Percentiles rank a stretch among this genome's conserved stretches.
phyloP scores from a whole-genome alignment of 92 coral and sea anemone species.

The Isaurus tuberculatus region DNA sequence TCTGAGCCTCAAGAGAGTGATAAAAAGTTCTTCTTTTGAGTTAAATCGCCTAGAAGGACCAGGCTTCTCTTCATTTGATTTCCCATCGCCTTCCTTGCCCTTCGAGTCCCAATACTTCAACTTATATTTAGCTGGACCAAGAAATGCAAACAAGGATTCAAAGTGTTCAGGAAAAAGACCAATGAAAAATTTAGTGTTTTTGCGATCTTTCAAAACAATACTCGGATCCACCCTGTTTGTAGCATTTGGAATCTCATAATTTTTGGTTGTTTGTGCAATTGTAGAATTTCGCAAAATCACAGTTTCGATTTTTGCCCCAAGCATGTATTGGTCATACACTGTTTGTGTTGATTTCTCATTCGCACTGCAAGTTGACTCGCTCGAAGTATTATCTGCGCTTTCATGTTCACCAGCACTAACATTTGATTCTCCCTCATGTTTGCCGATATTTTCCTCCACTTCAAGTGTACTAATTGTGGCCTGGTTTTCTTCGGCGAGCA shows the following conservation, averaged over 20 bases:
- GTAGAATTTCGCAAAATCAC: slow-evolving; percentile 35
- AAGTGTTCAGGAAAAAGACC: slow-evolving; percentile 49
- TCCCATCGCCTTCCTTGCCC: slow-evolving; percentile 17
- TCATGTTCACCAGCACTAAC: slow-evolving; percentile 25
- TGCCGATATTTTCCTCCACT: slow-evolving; percentile 2
- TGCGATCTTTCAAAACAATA: slow-evolving; percentile 11
- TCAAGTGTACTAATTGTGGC: background rate
- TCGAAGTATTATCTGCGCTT: slow-evolving; percentile 11
- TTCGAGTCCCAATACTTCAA: slow-evolving; percentile 23
- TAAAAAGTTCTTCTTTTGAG: slow-evolving; percentile 25
- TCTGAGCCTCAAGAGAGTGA: slow-evolving; percentile 28
- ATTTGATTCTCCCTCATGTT: slow-evolving; percentile 18
- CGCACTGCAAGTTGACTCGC: slow-evolving; percentile 30
- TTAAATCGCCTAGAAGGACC: slow-evolving; percentile 30
- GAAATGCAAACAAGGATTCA: slow-evolving; percentile 27
- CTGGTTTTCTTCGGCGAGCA: slow-evolving; percentile 1
- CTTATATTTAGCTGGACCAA: slow-evolving; percentile 32
- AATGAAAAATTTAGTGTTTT: slow-evolving; percentile 32
- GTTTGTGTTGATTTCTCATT: slow-evolving; percentile 35
- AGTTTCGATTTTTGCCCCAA: slow-evolving; percentile 21
- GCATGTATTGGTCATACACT: slow-evolving; percentile 8
- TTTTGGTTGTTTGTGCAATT: slow-evolving; percentile 9
- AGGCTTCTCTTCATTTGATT: slow-evolving; percentile 20
- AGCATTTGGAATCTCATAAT: slow-evolving; percentile 20
- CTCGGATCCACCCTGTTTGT: slow-evolving; percentile 19